Base-by-base conservation (phyloP, 1,140 invertebrate genomes). In the Drosophila cardini region DNA sequence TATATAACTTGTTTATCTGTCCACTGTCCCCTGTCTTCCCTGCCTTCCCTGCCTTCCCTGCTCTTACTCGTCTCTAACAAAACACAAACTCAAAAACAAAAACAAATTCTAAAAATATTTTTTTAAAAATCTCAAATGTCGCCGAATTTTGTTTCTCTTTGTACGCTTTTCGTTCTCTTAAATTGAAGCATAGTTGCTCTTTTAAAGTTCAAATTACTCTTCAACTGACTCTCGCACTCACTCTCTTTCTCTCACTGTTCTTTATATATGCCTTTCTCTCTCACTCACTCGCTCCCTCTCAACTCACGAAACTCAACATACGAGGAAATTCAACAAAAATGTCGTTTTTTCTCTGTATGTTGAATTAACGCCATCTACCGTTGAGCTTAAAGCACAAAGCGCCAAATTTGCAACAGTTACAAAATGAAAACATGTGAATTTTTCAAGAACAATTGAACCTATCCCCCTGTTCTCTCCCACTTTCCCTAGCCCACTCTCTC, bases 301-400 rank as follows among this genome's bases (percentile, higher is more conserved):
- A 21, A 21, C 21, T 21, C 3, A 21, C 10, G 5, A 57, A 48
- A 64, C 43, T 64, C 60, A 72, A 55, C 60, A 72, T 40, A 45
- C 15, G 9, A 21, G 10, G 60, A 52, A 52, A 40, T 15, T 63
- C 60, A 63, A 40, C 60, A 26, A 26, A 26, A 26, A 48, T 36
- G 42, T 26, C 15, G 42, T n/a, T 26, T 26, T 26, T 5, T 3
- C 21, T 32, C 21, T 15, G 2, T 0, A 8, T 4, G 8, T 10
- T 4, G 3, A 7, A 9, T 15, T 32, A 53, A 58, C 67, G 67
- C 67, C 67, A 63, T 61, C 67, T 70, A 34, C 15, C 13, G 48
- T 13, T 8, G 16, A 60, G 43, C 67, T 57, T 68, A 15, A 48
- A 15, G 21, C 1, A 5, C 0, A 26, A 26, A 26, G 21, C 21